phyloP scores from a whole-genome alignment of 2,797 vertebrate species.

The Sciurus carolinensis region DNA sequence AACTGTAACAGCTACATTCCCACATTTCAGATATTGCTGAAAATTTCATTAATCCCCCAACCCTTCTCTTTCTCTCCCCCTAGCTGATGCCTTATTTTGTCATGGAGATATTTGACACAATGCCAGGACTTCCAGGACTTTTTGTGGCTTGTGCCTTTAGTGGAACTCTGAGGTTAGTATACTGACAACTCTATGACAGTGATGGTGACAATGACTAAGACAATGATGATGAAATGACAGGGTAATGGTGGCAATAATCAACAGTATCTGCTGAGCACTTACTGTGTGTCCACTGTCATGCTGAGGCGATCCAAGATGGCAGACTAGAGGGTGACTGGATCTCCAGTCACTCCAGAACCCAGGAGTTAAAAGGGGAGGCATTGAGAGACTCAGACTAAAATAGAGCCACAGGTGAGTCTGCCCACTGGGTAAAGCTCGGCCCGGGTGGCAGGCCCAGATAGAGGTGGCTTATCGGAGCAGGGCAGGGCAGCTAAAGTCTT shows the following conservation, averaged over 20 bases:
- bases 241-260: background rate
- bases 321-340: too few relatives aligned
- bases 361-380: too few relatives aligned
- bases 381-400: too few relatives aligned
- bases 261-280: background rate
- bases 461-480: too few relatives aligned
- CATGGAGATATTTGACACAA: conserved; percentile 91
- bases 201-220: fast-evolving
- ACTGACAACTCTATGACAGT: background rate
- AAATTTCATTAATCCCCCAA: background rate
- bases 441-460: too few relatives aligned
- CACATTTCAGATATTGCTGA: background rate
- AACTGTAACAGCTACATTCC: background rate
- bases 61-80: background rate
- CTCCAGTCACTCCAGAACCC: too few relatives aligned
- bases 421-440: too few relatives aligned
- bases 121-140: conserved; percentile 92
- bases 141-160: conserved; percentile 94
- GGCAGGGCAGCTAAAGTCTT: too few relatives aligned
- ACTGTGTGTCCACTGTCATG: background rate
- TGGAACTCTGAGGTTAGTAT: conserved; percentile 92
- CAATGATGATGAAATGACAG: background rate
- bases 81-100: conserved; percentile 94
- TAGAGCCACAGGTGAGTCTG: too few relatives aligned
- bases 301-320: background rate